Percentiles rank a stretch among this genome's conserved stretches.
Conservation (phyloP, 1,140 invertebrate genomes). For the Lerema accius region DNA sequence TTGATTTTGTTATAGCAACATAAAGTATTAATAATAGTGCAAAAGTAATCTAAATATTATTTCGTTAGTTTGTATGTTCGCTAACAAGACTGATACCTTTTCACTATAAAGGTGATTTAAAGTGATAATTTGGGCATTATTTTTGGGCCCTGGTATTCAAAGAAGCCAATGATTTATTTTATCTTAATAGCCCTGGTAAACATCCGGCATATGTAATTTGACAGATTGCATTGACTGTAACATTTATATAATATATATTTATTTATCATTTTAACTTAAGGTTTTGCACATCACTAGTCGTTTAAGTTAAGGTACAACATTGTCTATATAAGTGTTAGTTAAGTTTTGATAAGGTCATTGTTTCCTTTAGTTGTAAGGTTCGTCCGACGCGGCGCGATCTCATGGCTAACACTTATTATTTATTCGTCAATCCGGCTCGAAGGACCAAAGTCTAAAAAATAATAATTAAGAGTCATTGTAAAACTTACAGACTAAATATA, state of each 20-base stretch:
- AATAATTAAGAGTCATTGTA: no score
- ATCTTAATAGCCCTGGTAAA: background rate
- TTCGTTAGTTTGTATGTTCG: no score
- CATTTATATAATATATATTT: background rate
- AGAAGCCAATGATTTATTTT: no score
- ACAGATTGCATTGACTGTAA: background rate
- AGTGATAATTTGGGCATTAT: no score
- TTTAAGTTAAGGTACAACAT: background rate
- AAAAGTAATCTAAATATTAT: no score
- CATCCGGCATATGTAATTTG: background rate
- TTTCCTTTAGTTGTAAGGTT: background rate
- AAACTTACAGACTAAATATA: no score
- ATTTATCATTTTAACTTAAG: conserved; percentile 1
- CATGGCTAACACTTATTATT: no score
- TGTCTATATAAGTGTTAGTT: background rate
- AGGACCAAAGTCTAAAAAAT: background rate
- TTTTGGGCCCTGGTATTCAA: no score
- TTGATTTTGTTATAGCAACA: no score
- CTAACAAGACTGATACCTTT: no score
- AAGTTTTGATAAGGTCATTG: background rate
- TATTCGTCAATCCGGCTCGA: background rate
- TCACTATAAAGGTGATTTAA: no score
- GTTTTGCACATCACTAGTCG: background rate
- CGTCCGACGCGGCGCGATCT: background rate
- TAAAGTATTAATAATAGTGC: no score